Percentiles rank a stretch among this genome's conserved stretches.
Conservation (phyloP, 2,797 vertebrate species). For the Chelmon rostratus region DNA sequence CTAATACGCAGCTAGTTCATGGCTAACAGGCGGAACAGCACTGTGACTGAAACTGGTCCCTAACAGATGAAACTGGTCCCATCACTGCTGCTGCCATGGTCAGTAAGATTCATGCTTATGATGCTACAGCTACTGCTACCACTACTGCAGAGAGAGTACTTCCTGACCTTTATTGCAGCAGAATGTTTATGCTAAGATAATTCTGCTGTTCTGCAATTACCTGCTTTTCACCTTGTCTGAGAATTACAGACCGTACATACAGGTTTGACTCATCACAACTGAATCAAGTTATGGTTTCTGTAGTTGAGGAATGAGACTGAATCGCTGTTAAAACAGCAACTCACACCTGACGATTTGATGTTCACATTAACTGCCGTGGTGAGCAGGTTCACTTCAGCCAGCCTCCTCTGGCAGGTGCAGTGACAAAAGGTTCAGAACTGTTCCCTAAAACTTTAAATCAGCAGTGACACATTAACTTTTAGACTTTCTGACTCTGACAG, state of each 20-base stretch:
- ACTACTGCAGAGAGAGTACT: background rate
- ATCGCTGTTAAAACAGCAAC: background rate
- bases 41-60: background rate
- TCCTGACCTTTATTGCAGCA: background rate
- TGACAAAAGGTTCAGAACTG: background rate
- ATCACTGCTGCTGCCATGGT: background rate
- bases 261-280: background rate
- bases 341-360: background rate
- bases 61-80: background rate
- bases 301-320: background rate
- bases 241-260: background rate
- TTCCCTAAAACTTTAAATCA: background rate
- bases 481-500: background rate
- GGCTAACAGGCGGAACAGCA: background rate
- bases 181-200: background rate
- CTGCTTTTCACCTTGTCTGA: background rate
- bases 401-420: background rate
- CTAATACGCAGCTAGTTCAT: no score
- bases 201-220: no score
- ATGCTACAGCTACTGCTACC: conserved; percentile 20
- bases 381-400: background rate
- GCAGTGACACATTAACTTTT: conserved; percentile 3
- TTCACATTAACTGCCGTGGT: background rate
- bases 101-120: conserved; percentile 4
- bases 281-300: background rate